phyloP scores from a whole-genome alignment of 2,113 vertebrate species.

The Pagrus major region DNA sequence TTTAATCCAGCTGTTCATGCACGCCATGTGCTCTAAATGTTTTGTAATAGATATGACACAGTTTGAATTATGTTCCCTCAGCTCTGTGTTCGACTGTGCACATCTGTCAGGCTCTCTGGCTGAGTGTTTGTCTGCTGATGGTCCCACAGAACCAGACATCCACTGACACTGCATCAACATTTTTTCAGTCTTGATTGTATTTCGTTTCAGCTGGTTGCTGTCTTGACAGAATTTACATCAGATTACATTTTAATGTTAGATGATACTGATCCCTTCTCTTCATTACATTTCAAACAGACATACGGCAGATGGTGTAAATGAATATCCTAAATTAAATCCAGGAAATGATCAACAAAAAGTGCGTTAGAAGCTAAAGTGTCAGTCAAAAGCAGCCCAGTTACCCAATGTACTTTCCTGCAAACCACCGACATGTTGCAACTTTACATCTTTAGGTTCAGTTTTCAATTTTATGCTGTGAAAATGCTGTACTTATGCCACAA shows the following conservation, averaged over 20 bases:
- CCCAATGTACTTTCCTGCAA: no score
- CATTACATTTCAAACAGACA: neutral
- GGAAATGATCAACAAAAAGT: neutral
- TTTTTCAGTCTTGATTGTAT: neutral
- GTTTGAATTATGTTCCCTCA: neutral
- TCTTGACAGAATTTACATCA: neutral
- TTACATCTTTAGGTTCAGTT: no score
- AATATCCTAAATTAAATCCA: neutral
- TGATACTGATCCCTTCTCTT: neutral
- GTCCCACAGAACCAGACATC: neutral
- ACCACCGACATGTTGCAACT: no score
- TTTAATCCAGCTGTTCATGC: constrained; percentile 35
- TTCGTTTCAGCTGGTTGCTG: neutral
- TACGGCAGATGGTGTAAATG: neutral
- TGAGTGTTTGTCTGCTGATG: neutral
- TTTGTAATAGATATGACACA: constrained; percentile 14
- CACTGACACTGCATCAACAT: neutral
- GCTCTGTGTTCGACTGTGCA: constrained; percentile 14
- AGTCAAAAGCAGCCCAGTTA: no score
- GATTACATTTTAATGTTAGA: neutral
- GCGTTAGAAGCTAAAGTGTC: neutral
- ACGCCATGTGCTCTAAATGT: constrained; percentile 5
- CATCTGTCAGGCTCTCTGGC: constrained; percentile 35
- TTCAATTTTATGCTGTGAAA: no score
- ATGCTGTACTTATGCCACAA: no score